Evolutionary conservation across 2,888 invertebrate genomes (phyloP).

Genomic region (Ormyrus thymus): DNA sequence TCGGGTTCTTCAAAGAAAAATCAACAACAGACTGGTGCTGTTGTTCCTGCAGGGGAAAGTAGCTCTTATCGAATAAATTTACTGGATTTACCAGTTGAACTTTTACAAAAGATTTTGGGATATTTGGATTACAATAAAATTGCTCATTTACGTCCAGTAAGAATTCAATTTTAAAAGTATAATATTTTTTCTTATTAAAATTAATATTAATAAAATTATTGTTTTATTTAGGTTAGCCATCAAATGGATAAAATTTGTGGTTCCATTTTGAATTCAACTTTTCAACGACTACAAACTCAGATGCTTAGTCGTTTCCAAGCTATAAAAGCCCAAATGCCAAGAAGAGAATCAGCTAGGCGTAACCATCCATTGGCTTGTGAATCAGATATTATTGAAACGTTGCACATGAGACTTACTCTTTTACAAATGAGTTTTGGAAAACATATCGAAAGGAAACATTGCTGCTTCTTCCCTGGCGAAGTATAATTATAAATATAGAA

Average conservation of each 20-base stretch:
- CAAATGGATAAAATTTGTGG: conserved; percentile 88
- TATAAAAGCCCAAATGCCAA: conserved; percentile 93
- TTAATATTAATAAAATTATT: conserved; percentile 1
- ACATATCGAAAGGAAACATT: conserved; percentile 94
- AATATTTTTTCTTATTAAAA: background rate
- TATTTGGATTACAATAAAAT: conserved; percentile 86
- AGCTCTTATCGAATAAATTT: conserved; percentile 71
- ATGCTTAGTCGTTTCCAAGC: conserved; percentile 90
- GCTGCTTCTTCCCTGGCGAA: conserved; percentile 96
- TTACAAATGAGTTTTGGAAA: conserved; percentile 96
- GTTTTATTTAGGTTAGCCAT: conserved; percentile 82
- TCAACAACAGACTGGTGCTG: conserved; percentile 41
- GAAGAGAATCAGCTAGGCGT: conserved; percentile 91
- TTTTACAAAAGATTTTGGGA: conserved; percentile 86
- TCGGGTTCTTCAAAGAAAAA: conserved; percentile 60
- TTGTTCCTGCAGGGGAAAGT: conserved; percentile 21
- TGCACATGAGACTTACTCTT: conserved; percentile 93
- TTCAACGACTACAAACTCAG: conserved; percentile 89
- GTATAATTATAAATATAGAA: conserved; percentile 76
- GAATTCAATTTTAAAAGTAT: conserved; percentile 63
- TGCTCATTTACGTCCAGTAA: conserved; percentile 87
- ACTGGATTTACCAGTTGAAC: conserved; percentile 86
- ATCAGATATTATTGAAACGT: conserved; percentile 93
- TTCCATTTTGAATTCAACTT: conserved; percentile 87
- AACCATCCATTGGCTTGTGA: conserved; percentile 94